Conservation (phyloP, 1,140 invertebrate species). For the Lepeophtheirus salmonis region DNA sequence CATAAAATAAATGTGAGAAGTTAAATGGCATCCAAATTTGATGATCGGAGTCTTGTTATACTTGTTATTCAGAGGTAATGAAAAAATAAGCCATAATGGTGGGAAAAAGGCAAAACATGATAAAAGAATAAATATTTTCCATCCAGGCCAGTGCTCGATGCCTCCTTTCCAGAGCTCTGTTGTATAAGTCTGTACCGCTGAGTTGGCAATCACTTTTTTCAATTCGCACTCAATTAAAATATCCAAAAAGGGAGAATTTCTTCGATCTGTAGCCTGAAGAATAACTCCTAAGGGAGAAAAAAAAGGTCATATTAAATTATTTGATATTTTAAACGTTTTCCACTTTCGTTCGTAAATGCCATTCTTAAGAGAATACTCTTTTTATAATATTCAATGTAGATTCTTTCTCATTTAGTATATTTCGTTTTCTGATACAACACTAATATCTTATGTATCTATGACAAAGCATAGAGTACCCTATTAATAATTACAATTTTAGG, state of each 20-base stretch:
- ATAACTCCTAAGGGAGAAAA: slow-evolving; percentile 59
- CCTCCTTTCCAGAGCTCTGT: slow-evolving; percentile 91
- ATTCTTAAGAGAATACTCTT: too few relatives aligned
- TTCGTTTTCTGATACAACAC: too few relatives aligned
- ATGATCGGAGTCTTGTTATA: slow-evolving; percentile 86
- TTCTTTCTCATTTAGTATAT: too few relatives aligned
- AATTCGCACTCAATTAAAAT: slow-evolving; percentile 96
- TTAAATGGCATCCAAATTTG: slow-evolving; percentile 97
- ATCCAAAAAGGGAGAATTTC: slow-evolving; percentile 85
- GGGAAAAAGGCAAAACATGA: slow-evolving; percentile 77
- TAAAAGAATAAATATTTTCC: slow-evolving; percentile 81
- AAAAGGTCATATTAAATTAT: neutral
- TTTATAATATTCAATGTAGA: too few relatives aligned
- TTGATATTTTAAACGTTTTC: too few relatives aligned
- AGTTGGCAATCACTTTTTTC: slow-evolving; percentile 48
- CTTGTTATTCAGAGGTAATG: slow-evolving; percentile 77
- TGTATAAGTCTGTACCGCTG: slow-evolving; percentile 33
- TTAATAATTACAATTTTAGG: too few relatives aligned
- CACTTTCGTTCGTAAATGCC: too few relatives aligned
- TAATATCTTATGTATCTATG: too few relatives aligned
- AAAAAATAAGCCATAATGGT: slow-evolving; percentile 87
- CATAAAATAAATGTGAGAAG: slow-evolving; percentile 71
- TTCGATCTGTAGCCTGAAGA: slow-evolving; percentile 68
- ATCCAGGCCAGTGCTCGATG: slow-evolving; percentile 70
- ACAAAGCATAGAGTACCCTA: too few relatives aligned